These are phyloP conservation scores for Oriolus oriolus DNA, from an alignment of 2,113 vertebrate genomes.

Conservation along the genomic window DNA sequence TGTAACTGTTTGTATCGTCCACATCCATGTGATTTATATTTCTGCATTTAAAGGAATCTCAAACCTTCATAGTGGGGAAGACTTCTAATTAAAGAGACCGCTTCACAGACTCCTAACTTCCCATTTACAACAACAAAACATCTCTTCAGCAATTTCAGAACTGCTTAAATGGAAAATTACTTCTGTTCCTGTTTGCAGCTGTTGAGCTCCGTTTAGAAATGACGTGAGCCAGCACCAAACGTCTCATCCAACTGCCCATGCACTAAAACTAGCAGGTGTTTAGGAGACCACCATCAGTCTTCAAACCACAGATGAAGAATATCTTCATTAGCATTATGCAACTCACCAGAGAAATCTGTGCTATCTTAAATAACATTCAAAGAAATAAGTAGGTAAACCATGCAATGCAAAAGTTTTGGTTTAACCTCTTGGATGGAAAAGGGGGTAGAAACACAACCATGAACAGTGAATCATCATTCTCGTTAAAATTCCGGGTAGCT, in stretches of 20 bases:
- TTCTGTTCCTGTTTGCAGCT: conserved; percentile 19
- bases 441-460: background rate
- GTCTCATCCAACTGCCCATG: background rate
- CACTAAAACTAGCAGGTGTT: background rate
- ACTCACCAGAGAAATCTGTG: background rate
- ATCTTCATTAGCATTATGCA: background rate
- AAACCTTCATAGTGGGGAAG: background rate
- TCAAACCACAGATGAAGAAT: background rate
- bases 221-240: conserved; percentile 7
- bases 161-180: conserved; percentile 22
- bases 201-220: background rate
- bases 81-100: background rate
- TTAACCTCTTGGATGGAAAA: background rate
- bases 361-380: background rate
- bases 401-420: background rate
- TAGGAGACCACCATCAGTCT: conserved; percentile 2
- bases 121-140: background rate
- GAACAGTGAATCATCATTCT: background rate
- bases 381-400: background rate
- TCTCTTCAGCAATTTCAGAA: background rate
- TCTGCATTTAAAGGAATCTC: background rate
- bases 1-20: background rate
- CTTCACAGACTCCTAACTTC: background rate
- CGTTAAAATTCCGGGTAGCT: background rate
- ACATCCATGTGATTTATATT: background rate